A percentile compares a stretch with the other conserved stretches of the same genome.
phyloP scores from a whole-genome alignment of 2,888 invertebrate genomes.

The Adela reaumurella region DNA sequence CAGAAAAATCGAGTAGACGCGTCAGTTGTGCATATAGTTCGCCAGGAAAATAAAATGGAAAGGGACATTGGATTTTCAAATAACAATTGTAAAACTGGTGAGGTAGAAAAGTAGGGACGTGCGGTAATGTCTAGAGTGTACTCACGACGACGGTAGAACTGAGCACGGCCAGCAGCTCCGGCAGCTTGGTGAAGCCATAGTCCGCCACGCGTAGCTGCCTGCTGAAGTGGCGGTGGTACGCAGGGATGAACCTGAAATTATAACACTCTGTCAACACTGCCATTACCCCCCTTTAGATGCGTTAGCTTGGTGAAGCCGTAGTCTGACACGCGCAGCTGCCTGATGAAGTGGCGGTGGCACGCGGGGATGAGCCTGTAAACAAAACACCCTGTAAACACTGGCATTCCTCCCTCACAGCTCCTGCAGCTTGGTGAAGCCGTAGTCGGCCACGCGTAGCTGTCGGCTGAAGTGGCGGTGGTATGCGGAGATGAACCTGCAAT shows the following conservation, averaged over 20 bases:
- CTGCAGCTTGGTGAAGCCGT: slow-evolving; percentile 90
- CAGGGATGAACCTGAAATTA: slow-evolving; percentile 86
- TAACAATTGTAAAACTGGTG: background rate
- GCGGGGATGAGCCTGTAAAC: slow-evolving; percentile 87
- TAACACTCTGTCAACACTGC: no score
- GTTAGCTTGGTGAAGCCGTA: slow-evolving; percentile 94
- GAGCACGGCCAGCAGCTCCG: slow-evolving; percentile 87
- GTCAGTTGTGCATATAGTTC: no score
- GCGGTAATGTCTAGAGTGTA: no score
- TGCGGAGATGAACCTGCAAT: slow-evolving; percentile 85
- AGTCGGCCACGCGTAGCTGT: slow-evolving; percentile 93
- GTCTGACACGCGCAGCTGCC: slow-evolving; percentile 92
- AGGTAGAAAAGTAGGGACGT: no score
- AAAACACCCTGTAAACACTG: no score
- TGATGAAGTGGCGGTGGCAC: slow-evolving; percentile 94
- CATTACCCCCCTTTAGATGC: no score
- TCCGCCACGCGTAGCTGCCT: slow-evolving; percentile 93
- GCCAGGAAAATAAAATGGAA: no score
- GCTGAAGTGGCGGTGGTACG: slow-evolving; percentile 95
- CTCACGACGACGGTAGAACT: slow-evolving; percentile 78
- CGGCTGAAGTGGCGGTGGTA: slow-evolving; percentile 96
- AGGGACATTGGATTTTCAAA: background rate
- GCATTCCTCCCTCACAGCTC: no score
- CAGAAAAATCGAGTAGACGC: no score
- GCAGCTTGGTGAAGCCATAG: slow-evolving; percentile 92